Conservation (phyloP, 2,888 invertebrate genomes). For the Cheilosia pagana region DNA sequence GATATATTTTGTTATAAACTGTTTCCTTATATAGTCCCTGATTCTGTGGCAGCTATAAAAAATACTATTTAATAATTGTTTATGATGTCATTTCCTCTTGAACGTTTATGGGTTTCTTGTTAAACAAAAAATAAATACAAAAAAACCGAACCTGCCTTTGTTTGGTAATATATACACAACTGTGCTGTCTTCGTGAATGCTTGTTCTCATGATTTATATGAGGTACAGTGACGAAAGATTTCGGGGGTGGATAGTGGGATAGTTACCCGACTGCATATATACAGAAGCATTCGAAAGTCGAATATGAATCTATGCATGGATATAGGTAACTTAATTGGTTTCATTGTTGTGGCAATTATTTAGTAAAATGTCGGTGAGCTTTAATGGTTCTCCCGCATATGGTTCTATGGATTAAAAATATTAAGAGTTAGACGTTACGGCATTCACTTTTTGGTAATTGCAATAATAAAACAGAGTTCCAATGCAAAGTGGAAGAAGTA, state of each 20-base stretch:
- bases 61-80: conserved; percentile 49
- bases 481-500: conserved; percentile 5
- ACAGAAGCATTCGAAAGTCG: conserved; percentile 2
- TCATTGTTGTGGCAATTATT: conserved; percentile 40
- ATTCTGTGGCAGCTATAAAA: conserved; percentile 10
- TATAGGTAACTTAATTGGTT: conserved; percentile 33
- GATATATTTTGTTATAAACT: conserved; percentile 43
- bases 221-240: conserved; percentile 31
- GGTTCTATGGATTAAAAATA: conserved; percentile 31
- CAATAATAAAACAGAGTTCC: background rate
- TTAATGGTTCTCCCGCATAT: conserved; percentile 22
- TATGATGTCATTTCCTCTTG: conserved; percentile 64
- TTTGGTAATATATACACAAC: conserved; percentile 20
- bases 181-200: conserved; percentile 6
- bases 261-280: conserved; percentile 28
- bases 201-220: conserved; percentile 26
- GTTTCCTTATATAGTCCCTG: conserved; percentile 14
- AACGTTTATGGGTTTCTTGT: conserved; percentile 47
- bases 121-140: background rate
- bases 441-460: conserved; percentile 56
- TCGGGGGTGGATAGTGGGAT: conserved; percentile 44
- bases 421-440: conserved; percentile 35
- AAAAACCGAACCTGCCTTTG: conserved; percentile 25
- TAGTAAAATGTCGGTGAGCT: conserved; percentile 44
- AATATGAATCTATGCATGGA: background rate